A percentile compares a stretch with the other conserved stretches of the same genome.
These are phyloP conservation scores for Megaceryle torquata DNA, from an alignment of 2,113 vertebrate genomes.

Conservation along the genomic window DNA sequence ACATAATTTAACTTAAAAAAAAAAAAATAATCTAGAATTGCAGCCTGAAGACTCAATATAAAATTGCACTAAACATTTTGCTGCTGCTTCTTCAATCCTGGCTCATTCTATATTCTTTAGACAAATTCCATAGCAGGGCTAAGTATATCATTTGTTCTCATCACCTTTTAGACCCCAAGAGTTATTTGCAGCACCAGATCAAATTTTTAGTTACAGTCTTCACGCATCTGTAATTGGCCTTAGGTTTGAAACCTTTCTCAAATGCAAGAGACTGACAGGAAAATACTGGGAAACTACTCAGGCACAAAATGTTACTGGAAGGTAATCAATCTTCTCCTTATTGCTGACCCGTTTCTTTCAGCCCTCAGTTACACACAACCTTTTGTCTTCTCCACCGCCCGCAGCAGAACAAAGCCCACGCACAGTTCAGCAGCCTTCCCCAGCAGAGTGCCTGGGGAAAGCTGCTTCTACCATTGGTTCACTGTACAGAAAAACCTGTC, in stretches of 20 bases:
- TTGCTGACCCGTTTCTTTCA: neutral
- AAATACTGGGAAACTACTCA: neutral
- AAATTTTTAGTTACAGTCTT: neutral
- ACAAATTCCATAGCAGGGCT: neutral
- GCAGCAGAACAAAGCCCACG: neutral
- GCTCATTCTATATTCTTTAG: neutral
- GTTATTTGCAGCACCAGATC: neutral
- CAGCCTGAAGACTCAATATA: neutral
- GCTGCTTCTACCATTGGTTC: neutral
- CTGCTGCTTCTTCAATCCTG: neutral
- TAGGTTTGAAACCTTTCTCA: neutral
- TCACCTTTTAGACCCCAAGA: neutral
- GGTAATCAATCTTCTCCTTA: conserved; percentile 39
- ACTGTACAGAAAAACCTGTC: neutral
- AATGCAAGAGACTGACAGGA: neutral
- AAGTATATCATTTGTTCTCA: neutral
- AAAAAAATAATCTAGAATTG: neutral
- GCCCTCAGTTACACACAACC: neutral
- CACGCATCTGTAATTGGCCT: rapidly evolving
- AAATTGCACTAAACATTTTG: neutral
- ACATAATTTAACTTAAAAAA: neutral
- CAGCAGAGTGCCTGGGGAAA: neutral
- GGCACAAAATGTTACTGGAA: neutral
- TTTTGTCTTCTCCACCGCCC: neutral
- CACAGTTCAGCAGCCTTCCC: neutral